These are phyloP conservation scores for Malthinus seriepunctatus DNA, from an alignment of 2,888 invertebrate species.

Conservation along the genomic window DNA sequence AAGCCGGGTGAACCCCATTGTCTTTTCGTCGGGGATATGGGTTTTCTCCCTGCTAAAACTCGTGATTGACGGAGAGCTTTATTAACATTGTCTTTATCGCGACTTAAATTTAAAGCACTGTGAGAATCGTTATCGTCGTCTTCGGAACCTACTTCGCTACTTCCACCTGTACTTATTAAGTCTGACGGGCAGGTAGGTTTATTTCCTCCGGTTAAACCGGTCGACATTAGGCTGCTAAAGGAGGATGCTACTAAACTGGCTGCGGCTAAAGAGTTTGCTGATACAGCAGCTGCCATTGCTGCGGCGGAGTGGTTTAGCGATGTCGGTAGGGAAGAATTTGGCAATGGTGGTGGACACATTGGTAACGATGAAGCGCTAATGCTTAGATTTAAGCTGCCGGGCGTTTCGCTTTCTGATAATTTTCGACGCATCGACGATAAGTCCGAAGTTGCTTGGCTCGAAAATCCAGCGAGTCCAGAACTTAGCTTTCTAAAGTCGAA, in stretches of 20 bases:
- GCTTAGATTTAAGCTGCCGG: slow-evolving; percentile 63
- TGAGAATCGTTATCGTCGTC: slow-evolving; percentile 65
- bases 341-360: slow-evolving; percentile 66
- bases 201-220: slow-evolving; percentile 57
- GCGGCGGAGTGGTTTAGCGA: slow-evolving; percentile 62
- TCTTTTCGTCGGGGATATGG: slow-evolving; percentile 75
- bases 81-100: slow-evolving; percentile 57
- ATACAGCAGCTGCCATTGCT: slow-evolving; percentile 62
- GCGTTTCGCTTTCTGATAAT: slow-evolving; percentile 57
- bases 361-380: slow-evolving; percentile 66
- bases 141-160: slow-evolving; percentile 57
- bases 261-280: slow-evolving; percentile 54
- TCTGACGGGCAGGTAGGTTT: slow-evolving; percentile 55
- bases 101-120: slow-evolving; percentile 67
- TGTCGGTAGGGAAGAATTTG: slow-evolving; percentile 56
- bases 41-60: slow-evolving; percentile 62
- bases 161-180: slow-evolving; percentile 52
- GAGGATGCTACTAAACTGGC: slow-evolving; percentile 67
- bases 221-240: slow-evolving; percentile 62
- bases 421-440: slow-evolving; percentile 54
- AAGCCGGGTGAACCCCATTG: slow-evolving; percentile 78
- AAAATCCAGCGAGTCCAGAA: slow-evolving; percentile 63
- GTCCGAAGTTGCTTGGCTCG: slow-evolving; percentile 54
- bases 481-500: slow-evolving; percentile 87
- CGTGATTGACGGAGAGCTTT: slow-evolving; percentile 47